Evolutionary conservation across 2,797 vertebrate genomes (phyloP), one percentile per base, ranked within the genome.

Genomic region (Microctenopoma lineatum): DNA sequence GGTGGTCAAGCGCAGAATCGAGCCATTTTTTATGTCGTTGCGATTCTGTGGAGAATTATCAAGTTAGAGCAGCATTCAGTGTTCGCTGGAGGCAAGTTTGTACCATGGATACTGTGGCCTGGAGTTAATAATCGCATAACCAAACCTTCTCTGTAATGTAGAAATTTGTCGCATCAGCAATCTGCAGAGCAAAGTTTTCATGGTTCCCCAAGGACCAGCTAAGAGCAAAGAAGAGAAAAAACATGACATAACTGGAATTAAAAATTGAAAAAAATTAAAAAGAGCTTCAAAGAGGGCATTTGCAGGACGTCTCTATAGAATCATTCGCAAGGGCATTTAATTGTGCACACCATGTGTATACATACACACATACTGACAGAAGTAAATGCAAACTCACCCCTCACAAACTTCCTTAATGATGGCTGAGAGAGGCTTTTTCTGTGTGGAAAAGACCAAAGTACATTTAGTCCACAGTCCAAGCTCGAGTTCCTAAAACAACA

Each of bases 371-470:
- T 59, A 26, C 12, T 27, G 39, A 64, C 53, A 15, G 59, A 32
- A 45, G 34, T 11, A 42, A n/a, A 46, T 11, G 65, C n/a, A 64
- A 52, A 77, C 97, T 97, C 91, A 99, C 98, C 97, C 97, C 54
- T 99, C 98, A 25, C 97, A 98, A 75, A 99, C 96, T 97, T 99
- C 98, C 90, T 99, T 98, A 91, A 99, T 98, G 90, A 99, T 97
- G 60, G 96, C 95, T 18, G 96, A 96, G 66, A 99, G 93, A 42
- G 98, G 98, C 83, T 98, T 99, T 96, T 98, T 99, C 98, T 99
- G 93, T 76, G 87, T 80, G 79, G 48, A 32, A 48, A 61, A 89
- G 46, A 25, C 16, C 70, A 85, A 89, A 70, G 41, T 62, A 56
- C 74, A 79, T 81, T 89, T 72, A 84, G 76, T 44, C 58, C 59